Evolutionary conservation across 2,797 vertebrate species (phyloP).

Genomic region (Danio aesculapii): DNA sequence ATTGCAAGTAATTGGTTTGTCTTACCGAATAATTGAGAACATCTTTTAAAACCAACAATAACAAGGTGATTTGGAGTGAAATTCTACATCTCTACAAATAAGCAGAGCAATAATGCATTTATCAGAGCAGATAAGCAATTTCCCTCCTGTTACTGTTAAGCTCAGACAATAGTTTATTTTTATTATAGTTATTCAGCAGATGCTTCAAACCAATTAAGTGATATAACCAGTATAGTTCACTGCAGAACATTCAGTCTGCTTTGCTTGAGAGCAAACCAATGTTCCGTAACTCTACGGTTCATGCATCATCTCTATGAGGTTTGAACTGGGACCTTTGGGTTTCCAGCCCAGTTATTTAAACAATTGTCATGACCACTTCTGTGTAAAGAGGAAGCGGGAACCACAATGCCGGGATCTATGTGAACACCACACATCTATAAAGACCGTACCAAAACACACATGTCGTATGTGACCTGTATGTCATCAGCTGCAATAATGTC

Average conservation of each 20-base stretch:
- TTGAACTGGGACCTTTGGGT: neutral
- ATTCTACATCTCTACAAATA: neutral
- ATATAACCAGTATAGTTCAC: neutral
- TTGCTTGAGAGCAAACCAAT: neutral
- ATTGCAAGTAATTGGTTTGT: neutral
- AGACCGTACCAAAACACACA: neutral
- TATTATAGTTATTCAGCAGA: neutral
- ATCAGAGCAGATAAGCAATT: neutral
- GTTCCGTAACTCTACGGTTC: slow-evolving; percentile 3
- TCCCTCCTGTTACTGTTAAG: neutral
- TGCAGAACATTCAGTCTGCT: slow-evolving; percentile 9
- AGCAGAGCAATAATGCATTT: neutral
- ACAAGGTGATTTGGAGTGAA: too few species aligned
- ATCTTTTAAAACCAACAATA: neutral
- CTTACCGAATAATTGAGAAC: neutral
- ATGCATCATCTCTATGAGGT: neutral
- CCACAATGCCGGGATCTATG: neutral
- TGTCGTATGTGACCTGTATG: neutral
- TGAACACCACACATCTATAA: neutral
- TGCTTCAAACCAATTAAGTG: neutral
- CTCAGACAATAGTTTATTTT: neutral
- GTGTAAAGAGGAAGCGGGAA: neutral
- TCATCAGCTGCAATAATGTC: too few species aligned
- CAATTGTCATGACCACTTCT: neutral
- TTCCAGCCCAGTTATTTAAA: neutral